These are phyloP conservation scores for Lissonota sp. DNA, from an alignment of 2,888 invertebrate genomes.

Conservation along the genomic window DNA sequence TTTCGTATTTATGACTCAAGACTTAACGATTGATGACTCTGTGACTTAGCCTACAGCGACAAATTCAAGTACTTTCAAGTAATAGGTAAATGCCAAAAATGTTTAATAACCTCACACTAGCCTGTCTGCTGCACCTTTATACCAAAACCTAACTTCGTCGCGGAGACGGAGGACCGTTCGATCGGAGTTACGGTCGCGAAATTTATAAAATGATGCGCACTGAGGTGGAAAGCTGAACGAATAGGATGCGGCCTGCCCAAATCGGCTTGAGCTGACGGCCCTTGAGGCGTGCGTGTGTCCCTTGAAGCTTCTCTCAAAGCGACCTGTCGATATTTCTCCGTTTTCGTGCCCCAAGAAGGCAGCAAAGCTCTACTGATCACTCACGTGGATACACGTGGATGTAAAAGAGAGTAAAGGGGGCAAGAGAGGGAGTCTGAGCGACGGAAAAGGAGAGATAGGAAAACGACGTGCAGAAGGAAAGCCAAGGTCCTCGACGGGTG, in stretches of 20 bases:
- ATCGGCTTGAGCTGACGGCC: constrained; percentile 27
- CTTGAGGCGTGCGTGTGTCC: constrained; percentile 9
- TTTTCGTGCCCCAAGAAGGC: constrained; percentile 13
- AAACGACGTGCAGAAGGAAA: constrained; percentile 4
- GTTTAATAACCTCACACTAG: too few species aligned
- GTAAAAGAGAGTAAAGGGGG: background rate
- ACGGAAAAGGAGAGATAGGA: background rate
- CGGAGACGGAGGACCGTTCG: background rate
- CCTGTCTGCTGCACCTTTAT: too few species aligned
- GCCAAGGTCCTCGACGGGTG: constrained; percentile 32
- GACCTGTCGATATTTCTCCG: constrained; percentile 37
- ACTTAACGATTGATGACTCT: too few species aligned
- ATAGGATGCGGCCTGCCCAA: background rate
- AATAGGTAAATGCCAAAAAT: too few species aligned
- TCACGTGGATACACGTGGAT: constrained; percentile 40
- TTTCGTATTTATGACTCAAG: too few species aligned
- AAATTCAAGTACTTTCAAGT: too few species aligned
- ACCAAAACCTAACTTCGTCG: too few species aligned
- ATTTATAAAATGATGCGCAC: background rate
- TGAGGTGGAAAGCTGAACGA: constrained; percentile 3
- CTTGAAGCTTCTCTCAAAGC: constrained; percentile 6
- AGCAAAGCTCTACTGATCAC: constrained; percentile 44
- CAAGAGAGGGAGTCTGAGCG: background rate
- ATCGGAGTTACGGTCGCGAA: background rate
- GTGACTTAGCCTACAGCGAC: too few species aligned